Evolutionary conservation across 2,113 vertebrate genomes (phyloP).

Genomic region (Alectura lathami): DNA sequence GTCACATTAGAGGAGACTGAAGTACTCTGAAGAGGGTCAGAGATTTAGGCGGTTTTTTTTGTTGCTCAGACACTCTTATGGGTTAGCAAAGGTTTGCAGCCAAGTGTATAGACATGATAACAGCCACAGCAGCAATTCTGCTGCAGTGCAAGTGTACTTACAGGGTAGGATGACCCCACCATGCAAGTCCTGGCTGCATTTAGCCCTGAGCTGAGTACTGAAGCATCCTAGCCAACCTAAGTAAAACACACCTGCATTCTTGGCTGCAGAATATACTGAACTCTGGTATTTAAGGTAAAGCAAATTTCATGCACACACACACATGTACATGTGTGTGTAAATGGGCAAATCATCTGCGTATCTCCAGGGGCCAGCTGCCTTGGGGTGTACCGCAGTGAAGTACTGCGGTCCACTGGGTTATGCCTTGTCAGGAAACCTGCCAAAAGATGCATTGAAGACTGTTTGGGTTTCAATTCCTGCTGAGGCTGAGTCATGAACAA

Average conservation of each 20-base stretch:
- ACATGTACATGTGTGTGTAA: fast-evolving
- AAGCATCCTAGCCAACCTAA: background rate
- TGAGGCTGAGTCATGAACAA: background rate
- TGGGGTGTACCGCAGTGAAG: background rate
- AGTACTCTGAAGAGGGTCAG: background rate
- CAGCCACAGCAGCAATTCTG: fast-evolving
- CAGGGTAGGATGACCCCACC: background rate
- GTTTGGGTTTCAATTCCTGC: fast-evolving
- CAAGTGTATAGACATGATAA: background rate
- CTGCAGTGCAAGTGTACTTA: background rate
- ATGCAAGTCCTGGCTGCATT: background rate
- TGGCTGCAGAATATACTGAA: background rate
- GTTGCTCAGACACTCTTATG: background rate
- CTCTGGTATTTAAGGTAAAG: background rate
- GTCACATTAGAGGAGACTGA: background rate
- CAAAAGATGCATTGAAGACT: background rate
- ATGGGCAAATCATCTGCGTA: background rate
- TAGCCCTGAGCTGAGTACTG: background rate
- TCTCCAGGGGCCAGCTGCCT: background rate
- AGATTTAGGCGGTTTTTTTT: background rate
- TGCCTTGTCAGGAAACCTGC: background rate
- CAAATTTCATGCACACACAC: background rate
- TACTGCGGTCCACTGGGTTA: background rate
- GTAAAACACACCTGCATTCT: background rate
- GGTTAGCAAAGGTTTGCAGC: background rate